Evolutionary conservation across 2,113 vertebrate genomes (phyloP), one percentile per base, ranked within the genome.

Genomic region (Coryphaenoides rupestris): DNA sequence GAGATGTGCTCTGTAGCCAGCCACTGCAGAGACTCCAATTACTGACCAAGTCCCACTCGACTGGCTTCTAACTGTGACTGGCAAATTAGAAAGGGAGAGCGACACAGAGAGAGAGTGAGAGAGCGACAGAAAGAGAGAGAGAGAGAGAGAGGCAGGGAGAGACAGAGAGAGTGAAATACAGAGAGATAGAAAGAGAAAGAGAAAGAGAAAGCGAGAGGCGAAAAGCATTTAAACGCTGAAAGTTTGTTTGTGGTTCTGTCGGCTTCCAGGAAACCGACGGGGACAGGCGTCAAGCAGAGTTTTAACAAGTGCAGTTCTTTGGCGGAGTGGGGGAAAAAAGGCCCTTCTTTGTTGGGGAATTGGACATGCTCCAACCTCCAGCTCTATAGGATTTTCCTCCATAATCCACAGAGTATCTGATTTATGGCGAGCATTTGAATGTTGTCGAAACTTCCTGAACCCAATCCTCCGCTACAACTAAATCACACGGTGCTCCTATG

Each of bases 1-100:
- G 78, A 73, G 78, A 81, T 61, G 56, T 84, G 87, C 85, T n/a
- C n/a, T 86, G 75, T 61, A 86, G 78, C 74, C 81, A 84, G 73
- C 69, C 83, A 75, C 82, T 82, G 87, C 80, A 81, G 73, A 87
- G 83, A 87, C 85, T 84, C 83, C 84, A 88, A 86, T 89, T 89
- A 88, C 84, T 77, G 85, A 77, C 82, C 79, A 72, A 69, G 81
- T 88, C 86, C 87, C 87, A 86, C 73, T 70, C 73, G 75, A 70
- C 74, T 84, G 80, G 74, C 76, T 86, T 74, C 83, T 84, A 83
- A 87, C 81, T 86, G 81, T 80, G 81, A 77, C 81, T 78, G 78
- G 80, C 70, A 85, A 87, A 86, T 85, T 78, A 82, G 73, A 82
- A 83, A 81, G 76, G 64, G 55, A 72, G 67, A 33, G 57, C 33